These are phyloP conservation scores for Horisme vitalbata DNA, from an alignment of 2,888 invertebrate genomes.

Conservation along the genomic window DNA sequence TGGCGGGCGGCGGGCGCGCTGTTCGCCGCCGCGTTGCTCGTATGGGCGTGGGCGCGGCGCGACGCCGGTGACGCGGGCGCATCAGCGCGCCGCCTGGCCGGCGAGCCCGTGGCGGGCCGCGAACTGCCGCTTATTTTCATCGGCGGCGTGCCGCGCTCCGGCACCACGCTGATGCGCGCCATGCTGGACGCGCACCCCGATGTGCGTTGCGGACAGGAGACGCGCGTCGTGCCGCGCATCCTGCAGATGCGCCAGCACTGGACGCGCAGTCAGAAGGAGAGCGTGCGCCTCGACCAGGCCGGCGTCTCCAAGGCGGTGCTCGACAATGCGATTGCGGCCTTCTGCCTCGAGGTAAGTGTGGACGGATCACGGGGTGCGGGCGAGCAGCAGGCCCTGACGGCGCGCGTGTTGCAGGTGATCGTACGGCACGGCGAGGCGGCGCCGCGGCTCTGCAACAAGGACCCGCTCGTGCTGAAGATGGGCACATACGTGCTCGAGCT, in stretches of 20 bases:
- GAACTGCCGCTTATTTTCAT: slow-evolving; percentile 97
- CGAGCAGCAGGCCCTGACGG: too few relatives aligned
- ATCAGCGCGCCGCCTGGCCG: slow-evolving; percentile 42
- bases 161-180: slow-evolving; percentile 98
- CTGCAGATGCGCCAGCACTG: slow-evolving; percentile 97
- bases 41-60: slow-evolving; percentile 31
- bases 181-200: slow-evolving; percentile 99
- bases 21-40: slow-evolving; percentile 24
- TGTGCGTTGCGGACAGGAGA: slow-evolving; percentile 98
- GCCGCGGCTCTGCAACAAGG: slow-evolving; percentile 98
- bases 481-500: slow-evolving; percentile 95
- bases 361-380: too few relatives aligned
- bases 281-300: slow-evolving; percentile 94
- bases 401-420: slow-evolving; percentile 79
- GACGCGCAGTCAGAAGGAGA: slow-evolving; percentile 96
- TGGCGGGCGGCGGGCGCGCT: slow-evolving; percentile 25
- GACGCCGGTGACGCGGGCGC: slow-evolving; percentile 41
- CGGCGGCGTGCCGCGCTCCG: slow-evolving; percentile 98
- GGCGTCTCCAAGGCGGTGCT: slow-evolving; percentile 96
- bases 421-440: slow-evolving; percentile 98
- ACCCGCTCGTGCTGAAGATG: slow-evolving; percentile 98
- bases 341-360: slow-evolving; percentile 91
- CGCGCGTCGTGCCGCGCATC: slow-evolving; percentile 97
- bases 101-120: slow-evolving; percentile 84
- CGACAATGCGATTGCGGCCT: slow-evolving; percentile 97